Evolutionary conservation across 2,888 invertebrate species (phyloP).

Genomic region (Rhimphoctona megacephalus): DNA sequence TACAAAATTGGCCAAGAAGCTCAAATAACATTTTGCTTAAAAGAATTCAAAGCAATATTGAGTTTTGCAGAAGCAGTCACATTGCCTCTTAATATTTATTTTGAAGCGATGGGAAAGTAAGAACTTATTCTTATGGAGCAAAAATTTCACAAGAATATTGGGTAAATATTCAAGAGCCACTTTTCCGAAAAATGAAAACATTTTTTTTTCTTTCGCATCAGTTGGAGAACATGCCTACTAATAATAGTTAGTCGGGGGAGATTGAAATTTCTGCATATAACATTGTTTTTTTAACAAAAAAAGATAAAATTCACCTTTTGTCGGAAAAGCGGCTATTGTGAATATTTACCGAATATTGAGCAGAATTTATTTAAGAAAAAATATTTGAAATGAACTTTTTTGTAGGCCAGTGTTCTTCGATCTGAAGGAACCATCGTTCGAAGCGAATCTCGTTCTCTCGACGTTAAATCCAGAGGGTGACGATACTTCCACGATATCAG

Average conservation of each 20-base stretch:
- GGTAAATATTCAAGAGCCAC: no score
- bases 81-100: constrained; percentile 89
- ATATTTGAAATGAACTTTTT: constrained; percentile 65
- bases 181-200: no score
- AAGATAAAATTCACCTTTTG: no score
- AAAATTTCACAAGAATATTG: background rate
- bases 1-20: constrained; percentile 89
- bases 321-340: no score
- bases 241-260: no score
- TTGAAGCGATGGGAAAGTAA: constrained; percentile 92
- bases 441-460: constrained; percentile 92
- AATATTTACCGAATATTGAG: no score
- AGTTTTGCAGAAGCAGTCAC: constrained; percentile 91
- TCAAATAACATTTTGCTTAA: constrained; percentile 93
- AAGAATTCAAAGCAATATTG: constrained; percentile 93
- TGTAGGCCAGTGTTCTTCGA: constrained; percentile 91
- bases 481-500: constrained; percentile 81
- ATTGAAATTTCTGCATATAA: no score
- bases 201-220: no score
- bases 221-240: no score
- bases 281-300: no score
- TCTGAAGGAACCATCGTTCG: constrained; percentile 91
- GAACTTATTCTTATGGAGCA: constrained; percentile 60
- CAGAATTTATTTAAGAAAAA: background rate
- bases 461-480: constrained; percentile 88